phyloP scores from a whole-genome alignment of 2,797 vertebrate genomes.

The Esox masquinongy region DNA sequence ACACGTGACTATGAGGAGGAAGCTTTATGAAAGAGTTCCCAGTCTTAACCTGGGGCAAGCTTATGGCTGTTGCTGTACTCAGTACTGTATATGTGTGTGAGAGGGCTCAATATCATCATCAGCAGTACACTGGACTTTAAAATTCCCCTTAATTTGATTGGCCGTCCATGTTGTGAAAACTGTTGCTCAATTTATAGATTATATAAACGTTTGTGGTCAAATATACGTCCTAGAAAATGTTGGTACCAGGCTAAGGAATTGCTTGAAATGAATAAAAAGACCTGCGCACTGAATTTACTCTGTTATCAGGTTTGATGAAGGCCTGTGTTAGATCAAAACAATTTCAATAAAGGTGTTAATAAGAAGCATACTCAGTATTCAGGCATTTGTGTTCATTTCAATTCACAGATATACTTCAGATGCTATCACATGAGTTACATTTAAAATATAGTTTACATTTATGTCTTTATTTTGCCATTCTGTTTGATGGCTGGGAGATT shows the following conservation, averaged over 20 bases:
- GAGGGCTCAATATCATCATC: background rate
- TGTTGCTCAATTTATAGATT: background rate
- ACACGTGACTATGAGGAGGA: conserved; percentile 21
- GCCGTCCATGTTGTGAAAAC: background rate
- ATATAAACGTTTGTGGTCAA: background rate
- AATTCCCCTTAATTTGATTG: background rate
- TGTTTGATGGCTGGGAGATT: background rate
- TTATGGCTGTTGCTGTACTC: background rate
- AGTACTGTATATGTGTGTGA: background rate
- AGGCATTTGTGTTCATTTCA: no score
- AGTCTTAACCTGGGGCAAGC: background rate
- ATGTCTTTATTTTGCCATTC: background rate
- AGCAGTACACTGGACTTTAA: background rate
- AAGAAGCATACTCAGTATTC: no score
- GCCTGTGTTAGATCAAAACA: no score
- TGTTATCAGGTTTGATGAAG: no score
- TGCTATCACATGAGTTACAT: no score
- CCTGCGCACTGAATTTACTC: no score
- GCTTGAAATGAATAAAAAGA: no score
- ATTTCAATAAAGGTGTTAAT: no score
- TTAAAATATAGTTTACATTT: no score
- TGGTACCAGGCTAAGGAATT: no score
- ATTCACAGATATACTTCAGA: no score
- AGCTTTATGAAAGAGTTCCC: conserved; percentile 29
- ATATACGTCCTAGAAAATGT: no score